Percentiles rank a stretch among this genome's conserved stretches.
Conservation (phyloP, 1,140 invertebrate genomes). For the Bombyx mandarina region DNA sequence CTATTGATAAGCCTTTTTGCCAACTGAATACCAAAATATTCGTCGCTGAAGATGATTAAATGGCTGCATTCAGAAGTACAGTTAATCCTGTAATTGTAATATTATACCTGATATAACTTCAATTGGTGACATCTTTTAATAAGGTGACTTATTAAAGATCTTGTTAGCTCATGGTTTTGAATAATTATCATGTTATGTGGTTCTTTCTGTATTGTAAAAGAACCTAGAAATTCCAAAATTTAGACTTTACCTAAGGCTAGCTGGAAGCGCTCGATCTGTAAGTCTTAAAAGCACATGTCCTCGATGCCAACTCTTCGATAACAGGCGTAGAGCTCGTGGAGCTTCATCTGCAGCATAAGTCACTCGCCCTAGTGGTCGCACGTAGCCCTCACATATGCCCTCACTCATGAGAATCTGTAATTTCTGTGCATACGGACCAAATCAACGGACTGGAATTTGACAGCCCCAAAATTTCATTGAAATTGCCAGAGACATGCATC, state of each 20-base stretch:
- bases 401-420: conserved; percentile 7
- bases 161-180: not conserved
- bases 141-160: not conserved
- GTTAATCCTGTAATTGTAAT: conserved; percentile 4
- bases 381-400: conserved; percentile 13
- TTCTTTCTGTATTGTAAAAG: too few species aligned
- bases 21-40: not conserved
- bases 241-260: conserved; percentile 4
- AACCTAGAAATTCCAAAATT: too few species aligned
- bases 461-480: too few species aligned
- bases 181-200: too few species aligned
- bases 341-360: conserved; percentile 4
- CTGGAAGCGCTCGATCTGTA: not conserved
- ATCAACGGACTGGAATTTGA: not conserved
- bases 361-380: conserved; percentile 10
- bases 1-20: conserved; percentile 1
- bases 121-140: not conserved
- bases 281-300: conserved; percentile 8
- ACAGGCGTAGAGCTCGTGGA: conserved; percentile 9
- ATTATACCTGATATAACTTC: not conserved
- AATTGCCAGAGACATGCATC: too few species aligned
- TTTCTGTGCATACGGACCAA: conserved; percentile 2
- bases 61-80: not conserved
- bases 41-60: conserved; percentile 1
- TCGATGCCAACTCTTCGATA: conserved; percentile 5